Evolutionary conservation across 2,113 vertebrate genomes (phyloP).

Genomic region (Parus major): DNA sequence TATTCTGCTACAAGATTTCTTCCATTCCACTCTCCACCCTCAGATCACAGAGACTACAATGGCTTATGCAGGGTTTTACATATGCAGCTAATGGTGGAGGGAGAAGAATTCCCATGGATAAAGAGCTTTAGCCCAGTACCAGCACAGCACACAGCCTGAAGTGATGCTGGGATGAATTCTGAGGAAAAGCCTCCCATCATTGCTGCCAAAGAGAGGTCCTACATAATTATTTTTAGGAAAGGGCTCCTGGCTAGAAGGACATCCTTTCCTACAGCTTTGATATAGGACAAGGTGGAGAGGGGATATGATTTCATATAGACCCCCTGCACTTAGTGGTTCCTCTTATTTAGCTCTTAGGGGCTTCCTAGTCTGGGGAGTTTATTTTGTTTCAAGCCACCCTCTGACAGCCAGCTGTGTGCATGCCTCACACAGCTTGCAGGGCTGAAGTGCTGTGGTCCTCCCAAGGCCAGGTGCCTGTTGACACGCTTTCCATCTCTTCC

Average conservation of each 20-base stretch:
- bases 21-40: constrained; percentile 50
- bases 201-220: not conserved
- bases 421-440: not conserved
- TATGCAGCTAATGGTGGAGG: constrained; percentile 30
- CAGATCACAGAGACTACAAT: constrained; percentile 54
- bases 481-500: accelerated
- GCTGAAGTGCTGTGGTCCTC: not conserved
- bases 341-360: not conserved
- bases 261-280: not conserved
- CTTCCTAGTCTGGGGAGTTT: not conserved
- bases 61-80: constrained; percentile 47
- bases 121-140: constrained; percentile 17
- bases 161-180: not conserved
- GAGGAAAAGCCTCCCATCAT: not conserved
- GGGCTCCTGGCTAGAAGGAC: not conserved
- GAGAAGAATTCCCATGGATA: constrained; percentile 43
- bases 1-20: constrained; percentile 61
- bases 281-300: not conserved
- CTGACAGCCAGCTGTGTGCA: not conserved
- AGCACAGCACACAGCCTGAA: not conserved
- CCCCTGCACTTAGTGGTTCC: not conserved
- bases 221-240: not conserved
- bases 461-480: not conserved
- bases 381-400: not conserved
- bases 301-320: not conserved